Evolutionary conservation across 2,797 vertebrate genomes (phyloP), one percentile per base, ranked within the genome.

Genomic region (Jordanella pulchra): DNA sequence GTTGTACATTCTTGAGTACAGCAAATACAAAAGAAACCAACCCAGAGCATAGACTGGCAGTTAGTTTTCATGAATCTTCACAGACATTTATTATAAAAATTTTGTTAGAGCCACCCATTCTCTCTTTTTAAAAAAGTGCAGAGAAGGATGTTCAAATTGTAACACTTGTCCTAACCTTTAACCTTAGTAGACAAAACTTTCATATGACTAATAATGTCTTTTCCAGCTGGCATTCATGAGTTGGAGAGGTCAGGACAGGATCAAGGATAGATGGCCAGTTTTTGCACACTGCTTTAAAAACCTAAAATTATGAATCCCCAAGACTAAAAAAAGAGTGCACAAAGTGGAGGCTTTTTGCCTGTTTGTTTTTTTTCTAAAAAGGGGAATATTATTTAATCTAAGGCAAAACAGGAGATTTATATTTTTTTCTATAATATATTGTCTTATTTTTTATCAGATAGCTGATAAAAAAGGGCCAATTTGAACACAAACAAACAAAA

Each of bases 151-250:
- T 65, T 66, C 65, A 72, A 10, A 39, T 35, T 30, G 32, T 61
- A 32, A 61, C 78, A 77, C 32, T 72, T 56, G 50, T 63, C 75
- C 69, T 77, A 61, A 53, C 73, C 42, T 71, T 54, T 82, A 78
- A 74, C 61, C 67, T 56, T 73, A 75, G 76, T 64, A 61, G 32
- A 83, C 66, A 76, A 67, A 84, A 78, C 78, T 75, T 74, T 63
- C 72, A 73, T 71, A 78, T 30, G 78, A 81, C 70, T 82, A 72
- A 77, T 64, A 55, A 64, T 69, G 30, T 17, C 66, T 67, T 72
- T 45, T 71, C 78, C 64, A 72, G 71, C 72, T 70, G 72, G 44
- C 71, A 84, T 76, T 84, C 69, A 82, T 81, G 81, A 69, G 63
- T 58, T 30, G 44, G 53, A 67, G 69, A 73, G 77, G 80, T 83